Evolutionary conservation across 2,113 vertebrate genomes (phyloP), one percentile per base, ranked within the genome.

Genomic region (Glaucomys volans): DNA sequence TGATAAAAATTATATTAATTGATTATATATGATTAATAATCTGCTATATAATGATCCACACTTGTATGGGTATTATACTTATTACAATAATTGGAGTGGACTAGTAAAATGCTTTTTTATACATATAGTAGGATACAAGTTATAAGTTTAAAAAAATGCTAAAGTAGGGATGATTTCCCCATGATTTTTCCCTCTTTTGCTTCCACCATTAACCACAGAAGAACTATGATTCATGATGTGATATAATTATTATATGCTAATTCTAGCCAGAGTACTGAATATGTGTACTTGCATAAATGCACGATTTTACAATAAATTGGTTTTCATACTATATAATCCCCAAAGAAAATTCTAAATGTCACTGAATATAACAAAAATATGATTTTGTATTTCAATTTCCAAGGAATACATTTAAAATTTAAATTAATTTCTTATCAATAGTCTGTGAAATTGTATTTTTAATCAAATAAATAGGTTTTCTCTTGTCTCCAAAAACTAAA

Each of bases 221-320:
- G 16, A 95, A 10, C 24, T 96, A 76, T 75, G 47, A 97, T 89
- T 96, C 42, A n/a, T 96, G 8, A 12, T 10, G 91, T 92, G 32
- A 54, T 50, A 40, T 8, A 98, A 94, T 97, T 98, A 98, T 97
- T 97, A 88, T 90, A 97, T 90, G 82, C 37, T 98, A 97, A 98
- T 98, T 98, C 97, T 84, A 98, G 98, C 88, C 86, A 97, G 85
- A 91, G 0, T 14, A 87, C 30, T 91, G 95, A 32, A 30, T 93
- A 62, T 47, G 1, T 64, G 0, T 89, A 95, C 98, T 93, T 97
- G 52, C 57, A 97, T 96, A 93, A 92, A 95, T 94, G 74, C 62
- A 97, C 66, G 4, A 87, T 96, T 96, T 96, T 97, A 30, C 67
- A 90, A 98, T 94, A 97, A 97, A 98, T 91, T 96, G 2, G 11